Evolutionary conservation across 2,113 vertebrate species (phyloP), one percentile per base, ranked within the genome.

Genomic region (Psilopsiagon aymara): DNA sequence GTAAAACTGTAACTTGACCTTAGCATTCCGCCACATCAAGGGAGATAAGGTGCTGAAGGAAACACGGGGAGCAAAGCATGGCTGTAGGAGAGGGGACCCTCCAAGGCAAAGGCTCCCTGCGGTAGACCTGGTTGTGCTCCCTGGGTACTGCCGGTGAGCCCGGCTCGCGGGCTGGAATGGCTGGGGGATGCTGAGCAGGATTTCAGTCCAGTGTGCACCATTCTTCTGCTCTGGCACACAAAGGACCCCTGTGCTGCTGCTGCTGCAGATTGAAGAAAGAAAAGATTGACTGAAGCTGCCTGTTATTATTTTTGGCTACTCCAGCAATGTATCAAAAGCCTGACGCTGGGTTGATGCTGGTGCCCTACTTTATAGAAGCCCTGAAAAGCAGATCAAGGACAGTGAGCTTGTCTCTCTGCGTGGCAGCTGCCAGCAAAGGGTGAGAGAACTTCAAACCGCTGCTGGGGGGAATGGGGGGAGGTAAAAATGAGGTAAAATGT

Each of bases 341-440:
- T 41, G 96, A 95, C 5, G 14, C 92, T 66, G 83, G 92, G 67
- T 37, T 96, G 94, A 68, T 92, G 91, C 86, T 94, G 94, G 66
- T 96, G 92, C 96, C 96, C 96, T 96, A 94, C 96, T 96, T 97
- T 89, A 53, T 94, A 69, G 96, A 96, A 88, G 93, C 91, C 83
- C 64, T 96, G 94, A 96, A 97, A 95, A 94, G 94, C 95, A 96
- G 96, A 96, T 88, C 96, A 75, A 95, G 94, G 95, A 95, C 95
- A 88, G 85, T 88, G 5, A 96, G 93, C 89, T 93, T 96, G 74
- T 92, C 96, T 94, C 89, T 96, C 91, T 95, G 95, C 81, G 0
- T 93, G 91, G 81, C 86, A 76, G 57, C 96, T 92, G 95, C 95
- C 88, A 89, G 79, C 19, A 97, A 94, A 94, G 86, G 95, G 96